A percentile compares a stretch with the other conserved stretches of the same genome.
phyloP scores from a whole-genome alignment of 2,797 vertebrate genomes.

The Champsocephalus gunnari region DNA sequence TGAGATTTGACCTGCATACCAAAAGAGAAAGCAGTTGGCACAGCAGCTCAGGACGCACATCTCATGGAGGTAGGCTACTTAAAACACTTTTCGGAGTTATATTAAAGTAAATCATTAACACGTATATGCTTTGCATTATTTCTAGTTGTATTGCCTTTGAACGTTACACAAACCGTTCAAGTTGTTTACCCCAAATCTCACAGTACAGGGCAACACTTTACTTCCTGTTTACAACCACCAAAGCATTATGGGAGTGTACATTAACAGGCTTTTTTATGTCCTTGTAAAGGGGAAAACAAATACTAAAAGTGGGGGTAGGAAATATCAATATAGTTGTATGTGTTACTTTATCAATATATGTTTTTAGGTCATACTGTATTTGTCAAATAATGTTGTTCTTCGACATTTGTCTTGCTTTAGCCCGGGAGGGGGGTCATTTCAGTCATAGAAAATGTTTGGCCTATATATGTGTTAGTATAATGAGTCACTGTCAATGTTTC shows the following conservation, averaged over 20 bases:
- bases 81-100: not conserved
- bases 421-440: not conserved
- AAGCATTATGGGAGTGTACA: conserved; percentile 3
- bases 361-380: too few relatives aligned
- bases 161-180: not conserved
- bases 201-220: too few relatives aligned
- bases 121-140: not conserved
- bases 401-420: not conserved
- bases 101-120: too few relatives aligned
- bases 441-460: not conserved
- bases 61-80: too few relatives aligned
- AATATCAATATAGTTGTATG: not conserved
- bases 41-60: not conserved
- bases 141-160: not conserved
- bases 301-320: not conserved
- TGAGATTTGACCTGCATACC: not conserved
- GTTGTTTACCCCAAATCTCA: not conserved
- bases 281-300: not conserved
- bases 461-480: not conserved
- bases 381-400: too few relatives aligned
- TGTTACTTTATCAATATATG: too few relatives aligned
- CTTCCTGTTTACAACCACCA: conserved; percentile 10
- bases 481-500: not conserved
- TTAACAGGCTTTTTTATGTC: not conserved
- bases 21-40: not conserved